These are phyloP conservation scores for Dexiosoma caninum DNA, from an alignment of 2,888 invertebrate genomes.

Conservation along the genomic window DNA sequence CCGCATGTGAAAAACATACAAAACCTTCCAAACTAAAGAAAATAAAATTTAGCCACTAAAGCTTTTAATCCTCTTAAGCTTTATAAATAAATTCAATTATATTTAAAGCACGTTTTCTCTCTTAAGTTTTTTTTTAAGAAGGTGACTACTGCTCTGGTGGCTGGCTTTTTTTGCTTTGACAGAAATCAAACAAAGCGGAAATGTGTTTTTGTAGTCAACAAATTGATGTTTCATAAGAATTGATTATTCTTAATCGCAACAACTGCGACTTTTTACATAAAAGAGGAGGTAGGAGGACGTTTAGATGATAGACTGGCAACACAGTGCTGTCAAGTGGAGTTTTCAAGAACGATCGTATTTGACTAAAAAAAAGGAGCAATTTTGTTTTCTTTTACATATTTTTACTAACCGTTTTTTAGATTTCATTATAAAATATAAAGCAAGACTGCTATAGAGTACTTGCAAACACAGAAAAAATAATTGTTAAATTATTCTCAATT, in stretches of 20 bases:
- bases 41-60: not conserved
- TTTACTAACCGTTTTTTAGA: too few species aligned
- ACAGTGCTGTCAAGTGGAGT: too few species aligned
- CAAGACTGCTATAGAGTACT: too few species aligned
- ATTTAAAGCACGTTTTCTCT: constrained; percentile 28
- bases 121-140: constrained; percentile 11
- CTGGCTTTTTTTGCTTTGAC: not conserved
- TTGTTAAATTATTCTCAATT: too few species aligned
- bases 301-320: too few species aligned
- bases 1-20: not conserved
- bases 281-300: too few species aligned
- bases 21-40: not conserved
- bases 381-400: too few species aligned
- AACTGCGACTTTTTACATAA: too few species aligned
- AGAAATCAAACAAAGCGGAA: constrained; percentile 24
- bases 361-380: too few species aligned
- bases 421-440: too few species aligned
- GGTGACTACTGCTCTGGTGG: not conserved
- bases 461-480: too few species aligned
- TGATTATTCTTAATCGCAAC: not conserved
- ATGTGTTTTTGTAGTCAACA: constrained; percentile 1
- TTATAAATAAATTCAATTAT: constrained; percentile 35
- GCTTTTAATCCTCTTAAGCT: constrained; percentile 40
- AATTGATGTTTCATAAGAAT: not conserved
- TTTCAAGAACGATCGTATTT: too few species aligned